These are phyloP conservation scores for Drosophila ochracea DNA, from an alignment of 2,888 invertebrate genomes.

Conservation along the genomic window DNA sequence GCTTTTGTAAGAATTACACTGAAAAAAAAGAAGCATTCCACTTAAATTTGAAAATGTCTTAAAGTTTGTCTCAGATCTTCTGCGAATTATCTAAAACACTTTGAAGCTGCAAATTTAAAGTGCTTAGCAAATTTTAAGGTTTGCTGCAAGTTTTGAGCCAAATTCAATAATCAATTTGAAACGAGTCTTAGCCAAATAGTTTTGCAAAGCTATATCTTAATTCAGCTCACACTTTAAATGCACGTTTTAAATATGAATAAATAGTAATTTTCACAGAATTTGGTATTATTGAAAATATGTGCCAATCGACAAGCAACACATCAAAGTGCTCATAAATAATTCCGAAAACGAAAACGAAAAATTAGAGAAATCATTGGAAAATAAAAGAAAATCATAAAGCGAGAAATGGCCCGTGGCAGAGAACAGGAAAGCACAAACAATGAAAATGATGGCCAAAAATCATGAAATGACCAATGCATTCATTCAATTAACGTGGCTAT, in stretches of 20 bases:
- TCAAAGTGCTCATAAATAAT: conserved; percentile 46
- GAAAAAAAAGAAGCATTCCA: not conserved
- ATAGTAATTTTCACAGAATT: conserved; percentile 11
- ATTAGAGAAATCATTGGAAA: conserved; percentile 14
- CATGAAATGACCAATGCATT: conserved; percentile 58
- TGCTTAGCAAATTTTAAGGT: not conserved
- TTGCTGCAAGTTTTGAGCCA: not conserved
- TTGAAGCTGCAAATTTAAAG: not conserved
- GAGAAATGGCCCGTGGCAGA: conserved; percentile 26
- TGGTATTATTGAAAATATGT: conserved; percentile 33
- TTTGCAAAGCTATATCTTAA: not conserved
- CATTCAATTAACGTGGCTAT: conserved; percentile 67
- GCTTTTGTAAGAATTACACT: not conserved
- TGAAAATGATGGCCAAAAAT: conserved; percentile 45
- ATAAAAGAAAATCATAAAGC: conserved; percentile 18
- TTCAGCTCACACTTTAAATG: not conserved
- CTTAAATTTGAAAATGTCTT: not conserved
- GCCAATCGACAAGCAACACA: conserved; percentile 48
- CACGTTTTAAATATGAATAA: not conserved
- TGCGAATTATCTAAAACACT: not conserved
- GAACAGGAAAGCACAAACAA: conserved; percentile 18
- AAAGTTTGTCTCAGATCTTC: not conserved
- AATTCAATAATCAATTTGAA: not conserved
- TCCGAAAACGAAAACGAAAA: not conserved
- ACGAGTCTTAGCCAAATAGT: not conserved